phyloP scores from a whole-genome alignment of 64 coral and sea anemone species.

The Acropora tenuis region DNA sequence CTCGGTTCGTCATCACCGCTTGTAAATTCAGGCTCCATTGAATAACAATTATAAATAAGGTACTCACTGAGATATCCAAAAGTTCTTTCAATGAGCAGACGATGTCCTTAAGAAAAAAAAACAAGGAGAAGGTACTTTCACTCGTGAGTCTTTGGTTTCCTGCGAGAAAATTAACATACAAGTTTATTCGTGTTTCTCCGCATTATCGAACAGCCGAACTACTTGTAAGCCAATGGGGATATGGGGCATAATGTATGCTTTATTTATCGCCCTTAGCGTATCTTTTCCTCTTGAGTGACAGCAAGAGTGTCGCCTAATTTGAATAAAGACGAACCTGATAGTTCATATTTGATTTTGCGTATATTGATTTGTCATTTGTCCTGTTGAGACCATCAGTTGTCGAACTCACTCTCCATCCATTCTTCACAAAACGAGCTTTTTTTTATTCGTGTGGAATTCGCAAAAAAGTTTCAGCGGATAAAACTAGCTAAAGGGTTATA shows the following conservation, averaged over 20 bases:
- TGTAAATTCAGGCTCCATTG: conserved; percentile 32
- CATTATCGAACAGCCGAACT: not conserved
- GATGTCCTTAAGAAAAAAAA: not conserved
- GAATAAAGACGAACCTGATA: not conserved
- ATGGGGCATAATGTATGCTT: conserved; percentile 17
- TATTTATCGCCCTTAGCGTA: not conserved
- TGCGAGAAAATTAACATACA: not conserved
- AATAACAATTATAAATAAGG: not conserved
- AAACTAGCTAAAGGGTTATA: too few relatives aligned
- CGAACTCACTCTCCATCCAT: too few relatives aligned
- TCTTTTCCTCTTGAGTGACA: not conserved
- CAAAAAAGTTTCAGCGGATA: too few relatives aligned
- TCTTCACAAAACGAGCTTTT: too few relatives aligned
- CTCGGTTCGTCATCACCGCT: conserved; percentile 6
- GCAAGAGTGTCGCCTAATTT: not conserved
- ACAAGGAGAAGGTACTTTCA: not conserved
- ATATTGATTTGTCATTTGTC: too few relatives aligned
- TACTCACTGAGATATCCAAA: not conserved
- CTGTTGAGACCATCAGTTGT: too few relatives aligned
- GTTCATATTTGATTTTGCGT: too few relatives aligned
- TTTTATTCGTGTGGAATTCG: too few relatives aligned
- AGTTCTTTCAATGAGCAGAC: not conserved
- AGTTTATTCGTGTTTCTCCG: not conserved
- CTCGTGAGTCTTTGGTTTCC: not conserved
- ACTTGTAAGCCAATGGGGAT: not conserved